A percentile compares a stretch with the other conserved stretches of the same genome.
Conservation (phyloP, 2,113 vertebrate species). For the Gyps fulvus region DNA sequence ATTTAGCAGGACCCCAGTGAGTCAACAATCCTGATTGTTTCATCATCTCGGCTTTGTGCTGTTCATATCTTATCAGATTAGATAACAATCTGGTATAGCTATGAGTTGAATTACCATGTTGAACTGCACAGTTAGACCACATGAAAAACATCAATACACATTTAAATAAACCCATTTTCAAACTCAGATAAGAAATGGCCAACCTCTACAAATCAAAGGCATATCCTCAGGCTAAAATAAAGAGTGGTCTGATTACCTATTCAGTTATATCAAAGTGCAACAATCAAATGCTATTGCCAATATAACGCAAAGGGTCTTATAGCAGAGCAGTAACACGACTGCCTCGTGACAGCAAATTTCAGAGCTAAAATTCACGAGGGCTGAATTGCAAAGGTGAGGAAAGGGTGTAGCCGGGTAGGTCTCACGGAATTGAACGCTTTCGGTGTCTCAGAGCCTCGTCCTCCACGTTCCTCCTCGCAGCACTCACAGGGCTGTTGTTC, state of each 20-base stretch:
- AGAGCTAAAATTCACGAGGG: neutral
- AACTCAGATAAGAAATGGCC: conserved; percentile 58
- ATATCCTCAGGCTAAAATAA: conserved; percentile 63
- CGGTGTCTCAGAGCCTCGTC: neutral
- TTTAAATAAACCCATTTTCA: conserved; percentile 69
- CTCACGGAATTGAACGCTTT: neutral
- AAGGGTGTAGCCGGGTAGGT: neutral
- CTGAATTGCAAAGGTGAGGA: neutral
- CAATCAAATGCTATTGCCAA: conserved; percentile 37
- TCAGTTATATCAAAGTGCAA: conserved; percentile 63
- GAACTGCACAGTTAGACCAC: conserved; percentile 59
- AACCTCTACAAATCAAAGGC: conserved; percentile 64
- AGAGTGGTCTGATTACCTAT: conserved; percentile 61
- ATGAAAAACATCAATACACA: conserved; percentile 63
- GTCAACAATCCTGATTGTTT: conserved; percentile 71
- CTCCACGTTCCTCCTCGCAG: neutral
- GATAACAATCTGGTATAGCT: conserved; percentile 67
- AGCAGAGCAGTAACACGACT: neutral
- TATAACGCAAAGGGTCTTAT: neutral
- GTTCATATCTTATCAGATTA: conserved; percentile 70
- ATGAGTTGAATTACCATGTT: conserved; percentile 63
- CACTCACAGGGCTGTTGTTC: neutral
- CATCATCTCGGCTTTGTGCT: conserved; percentile 68
- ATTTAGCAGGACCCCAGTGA: conserved; percentile 68
- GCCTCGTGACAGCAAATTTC: neutral